Conservation (phyloP, 2,797 vertebrate species). For the Lindbergichthys nudifrons region DNA sequence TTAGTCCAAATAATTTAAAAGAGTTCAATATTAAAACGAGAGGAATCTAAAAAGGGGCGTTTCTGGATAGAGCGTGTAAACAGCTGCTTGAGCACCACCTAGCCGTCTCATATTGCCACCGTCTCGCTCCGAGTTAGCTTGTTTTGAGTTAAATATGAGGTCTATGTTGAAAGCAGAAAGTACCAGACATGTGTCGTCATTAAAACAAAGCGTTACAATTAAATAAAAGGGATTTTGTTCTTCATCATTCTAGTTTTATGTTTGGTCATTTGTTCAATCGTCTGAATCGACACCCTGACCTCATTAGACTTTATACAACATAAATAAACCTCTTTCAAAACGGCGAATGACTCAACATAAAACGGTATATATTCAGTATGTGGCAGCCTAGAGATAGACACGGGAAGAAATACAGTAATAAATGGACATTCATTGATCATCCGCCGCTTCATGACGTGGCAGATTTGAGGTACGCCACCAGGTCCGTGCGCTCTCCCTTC, state of each 20-base stretch:
- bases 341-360: constrained; percentile 67
- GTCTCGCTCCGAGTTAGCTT: not conserved
- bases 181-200: constrained; percentile 26
- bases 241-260: constrained; percentile 50
- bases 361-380: constrained; percentile 28
- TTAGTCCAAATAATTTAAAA: not conserved
- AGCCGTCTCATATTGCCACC: not conserved
- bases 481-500: constrained; percentile 88
- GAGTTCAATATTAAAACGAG: no score
- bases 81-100: constrained; percentile 11
- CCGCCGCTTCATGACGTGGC: constrained; percentile 82
- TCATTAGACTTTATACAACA: not conserved
- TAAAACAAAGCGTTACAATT: constrained; percentile 9
- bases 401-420: constrained; percentile 29
- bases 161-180: not conserved
- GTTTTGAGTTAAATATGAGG: constrained; percentile 30
- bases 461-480: constrained; percentile 89
- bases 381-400: constrained; percentile 35
- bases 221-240: not conserved
- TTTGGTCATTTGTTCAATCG: constrained; percentile 49
- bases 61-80: not conserved
- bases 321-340: constrained; percentile 4
- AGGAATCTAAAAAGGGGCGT: not conserved
- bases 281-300: not conserved
- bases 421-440: constrained; percentile 65